These are phyloP conservation scores for Neofelis nebulosa DNA, from an alignment of 2,113 vertebrate genomes.

Conservation along the genomic window DNA sequence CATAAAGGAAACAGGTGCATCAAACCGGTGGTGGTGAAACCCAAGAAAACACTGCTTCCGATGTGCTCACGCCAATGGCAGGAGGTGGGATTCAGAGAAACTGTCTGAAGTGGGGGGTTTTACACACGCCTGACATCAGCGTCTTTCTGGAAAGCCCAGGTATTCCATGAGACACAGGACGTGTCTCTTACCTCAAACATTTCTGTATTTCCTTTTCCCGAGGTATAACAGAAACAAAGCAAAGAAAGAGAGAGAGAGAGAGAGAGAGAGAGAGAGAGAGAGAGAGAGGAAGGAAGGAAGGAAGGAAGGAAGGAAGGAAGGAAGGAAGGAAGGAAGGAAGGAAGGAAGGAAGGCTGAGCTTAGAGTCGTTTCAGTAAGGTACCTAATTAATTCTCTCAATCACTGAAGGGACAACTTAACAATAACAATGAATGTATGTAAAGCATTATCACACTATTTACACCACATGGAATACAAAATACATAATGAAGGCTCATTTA, in stretches of 20 bases:
- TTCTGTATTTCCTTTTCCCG: background rate
- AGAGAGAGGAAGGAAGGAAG: no score
- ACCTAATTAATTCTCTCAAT: background rate
- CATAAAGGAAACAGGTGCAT: background rate
- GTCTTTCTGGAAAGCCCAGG: background rate
- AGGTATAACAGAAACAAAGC: background rate
- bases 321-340: no score
- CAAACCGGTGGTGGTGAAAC: fast-evolving
- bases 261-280: no score
- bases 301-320: no score
- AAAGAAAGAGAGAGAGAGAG: no score
- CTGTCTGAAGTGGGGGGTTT: background rate
- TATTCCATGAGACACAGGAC: background rate
- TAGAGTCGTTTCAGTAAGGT: background rate
- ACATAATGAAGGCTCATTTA: background rate
- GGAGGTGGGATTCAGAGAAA: fast-evolving
- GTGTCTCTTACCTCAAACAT: background rate
- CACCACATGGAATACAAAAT: background rate
- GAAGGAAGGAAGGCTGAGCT: background rate
- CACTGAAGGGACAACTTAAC: background rate
- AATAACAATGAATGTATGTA: background rate
- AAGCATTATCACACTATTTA: background rate
- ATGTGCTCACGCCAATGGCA: fast-evolving
- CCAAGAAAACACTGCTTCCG: background rate
- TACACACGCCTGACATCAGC: background rate